These are phyloP conservation scores for mouse (Mus musculus) DNA, from an alignment of 2,113 vertebrate species.

Conservation along the genomic window DNA sequence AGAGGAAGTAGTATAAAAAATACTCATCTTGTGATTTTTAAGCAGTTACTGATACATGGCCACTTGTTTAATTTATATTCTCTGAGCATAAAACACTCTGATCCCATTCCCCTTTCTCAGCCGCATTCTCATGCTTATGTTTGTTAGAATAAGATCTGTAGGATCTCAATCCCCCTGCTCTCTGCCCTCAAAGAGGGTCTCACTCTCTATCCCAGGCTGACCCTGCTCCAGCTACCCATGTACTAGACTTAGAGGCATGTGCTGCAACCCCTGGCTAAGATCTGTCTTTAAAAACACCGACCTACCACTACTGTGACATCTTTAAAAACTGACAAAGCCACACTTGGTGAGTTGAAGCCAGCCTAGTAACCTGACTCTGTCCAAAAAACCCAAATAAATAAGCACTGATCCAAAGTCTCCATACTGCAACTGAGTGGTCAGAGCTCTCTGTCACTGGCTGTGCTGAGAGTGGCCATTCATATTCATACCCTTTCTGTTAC, in stretches of 20 bases:
- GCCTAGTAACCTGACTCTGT: not conserved
- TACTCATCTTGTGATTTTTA: constrained; percentile 24
- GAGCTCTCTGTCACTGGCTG: not conserved
- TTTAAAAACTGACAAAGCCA: constrained; percentile 28
- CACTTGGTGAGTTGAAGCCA: not conserved
- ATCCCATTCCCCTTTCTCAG: not conserved
- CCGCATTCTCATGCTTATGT: not conserved
- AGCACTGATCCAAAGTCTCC: not conserved
- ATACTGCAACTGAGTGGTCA: not conserved
- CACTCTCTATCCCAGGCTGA: not conserved
- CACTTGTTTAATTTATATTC: not conserved
- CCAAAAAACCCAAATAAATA: not conserved
- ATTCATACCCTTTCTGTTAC: not conserved
- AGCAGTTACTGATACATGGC: not conserved
- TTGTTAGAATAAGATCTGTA: constrained; percentile 22
- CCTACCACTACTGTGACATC: not conserved
- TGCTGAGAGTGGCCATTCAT: not conserved
- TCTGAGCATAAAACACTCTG: not conserved
- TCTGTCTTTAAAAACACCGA: not conserved
- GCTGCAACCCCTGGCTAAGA: not conserved
- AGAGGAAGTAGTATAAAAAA: constrained; percentile 38
- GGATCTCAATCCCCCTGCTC: not conserved
- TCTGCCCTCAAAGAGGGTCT: not conserved
- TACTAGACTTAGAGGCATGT: not conserved
- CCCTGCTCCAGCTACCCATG: not conserved